Base-by-base conservation (phyloP, 2,797 vertebrate species). In the Threskiornis aethiopicus region DNA sequence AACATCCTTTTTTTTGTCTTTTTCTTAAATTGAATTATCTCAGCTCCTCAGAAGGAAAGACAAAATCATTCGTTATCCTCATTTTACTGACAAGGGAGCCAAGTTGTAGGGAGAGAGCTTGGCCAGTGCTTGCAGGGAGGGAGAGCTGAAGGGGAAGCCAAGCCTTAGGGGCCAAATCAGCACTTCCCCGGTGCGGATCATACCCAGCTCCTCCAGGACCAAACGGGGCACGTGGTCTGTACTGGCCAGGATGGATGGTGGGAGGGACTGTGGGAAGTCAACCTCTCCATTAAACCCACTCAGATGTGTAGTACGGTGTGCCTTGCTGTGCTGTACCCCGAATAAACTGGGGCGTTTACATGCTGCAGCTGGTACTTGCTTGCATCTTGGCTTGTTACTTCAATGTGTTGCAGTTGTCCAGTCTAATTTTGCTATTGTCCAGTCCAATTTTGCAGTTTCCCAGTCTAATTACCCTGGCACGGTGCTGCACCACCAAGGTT, bases 111-210 rank as follows among this genome's bases (percentile, higher is more conserved):
- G 71, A 58, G 22, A 41, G 35, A 75, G 7, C 11, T 65, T 80
- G 87, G 72, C 46, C 47, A 28, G 33, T 0, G 2, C 85, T 57
- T 3, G 10, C 2, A 0, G 31, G 55, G 42, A 73, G 75, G 52
- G 24, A 70, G 20, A 57, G 44, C n/a, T 35, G 85, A 54, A 77
- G 47, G 44, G 10, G 12, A 59, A 71, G 61, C 77, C 86, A 87
- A 52, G 76, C 0, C 4, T 39, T 1, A 1, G 21, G 20, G 49
- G 55, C 59, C 64, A 69, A 0, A 22, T 46, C 11, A 0, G 16
- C 3, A 0, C 70, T 59, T 78, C 26, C n/a, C 20, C 2, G 0
- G 2, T 1, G 3, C 0, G 8, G 55, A 12, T n/a, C 46, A 3
- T 35, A 59, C 46, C 13, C 20, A 9, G 25, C 6, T 71, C 52